Evolutionary conservation across 2,797 vertebrate species (phyloP).

Genomic region (Smutsia gigantea): DNA sequence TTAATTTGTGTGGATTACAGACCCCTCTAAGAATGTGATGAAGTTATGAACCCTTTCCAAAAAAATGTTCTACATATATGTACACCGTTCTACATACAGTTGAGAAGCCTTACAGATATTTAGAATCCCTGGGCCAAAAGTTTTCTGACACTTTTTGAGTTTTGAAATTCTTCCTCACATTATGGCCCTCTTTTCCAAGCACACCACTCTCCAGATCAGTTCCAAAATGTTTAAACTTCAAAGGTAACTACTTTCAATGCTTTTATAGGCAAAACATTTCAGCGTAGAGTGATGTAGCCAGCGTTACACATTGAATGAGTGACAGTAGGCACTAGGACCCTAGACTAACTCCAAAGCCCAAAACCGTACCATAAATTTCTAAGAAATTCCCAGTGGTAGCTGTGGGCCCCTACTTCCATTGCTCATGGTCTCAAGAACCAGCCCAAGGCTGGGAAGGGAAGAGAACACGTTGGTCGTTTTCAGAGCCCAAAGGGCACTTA

Average conservation of each 20-base stretch:
- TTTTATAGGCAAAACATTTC: not conserved
- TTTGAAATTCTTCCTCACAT: not conserved
- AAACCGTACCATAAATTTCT: constrained; percentile 16
- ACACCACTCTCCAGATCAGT: not conserved
- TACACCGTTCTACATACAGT: not conserved
- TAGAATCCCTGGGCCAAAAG: not conserved
- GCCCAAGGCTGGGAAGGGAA: not conserved
- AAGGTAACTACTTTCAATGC: not conserved
- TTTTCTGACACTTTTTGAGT: not conserved
- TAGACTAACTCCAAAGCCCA: constrained; percentile 41
- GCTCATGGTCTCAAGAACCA: not conserved
- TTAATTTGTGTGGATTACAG: not conserved
- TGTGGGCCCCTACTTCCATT: not conserved
- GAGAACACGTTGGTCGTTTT: not conserved
- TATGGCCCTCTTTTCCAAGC: not conserved
- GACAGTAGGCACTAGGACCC: not conserved
- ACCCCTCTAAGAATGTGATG: not conserved
- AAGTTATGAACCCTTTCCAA: not conserved
- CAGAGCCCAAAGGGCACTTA: constrained; percentile 26
- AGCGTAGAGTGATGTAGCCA: not conserved
- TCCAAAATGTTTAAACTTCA: constrained; percentile 11
- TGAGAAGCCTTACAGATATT: not conserved
- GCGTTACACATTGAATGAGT: not conserved
- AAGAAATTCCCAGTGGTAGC: not conserved
- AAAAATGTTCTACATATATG: not conserved